These are phyloP conservation scores for Apaloderma vittatum DNA, from an alignment of 2,113 vertebrate species.

Conservation along the genomic window DNA sequence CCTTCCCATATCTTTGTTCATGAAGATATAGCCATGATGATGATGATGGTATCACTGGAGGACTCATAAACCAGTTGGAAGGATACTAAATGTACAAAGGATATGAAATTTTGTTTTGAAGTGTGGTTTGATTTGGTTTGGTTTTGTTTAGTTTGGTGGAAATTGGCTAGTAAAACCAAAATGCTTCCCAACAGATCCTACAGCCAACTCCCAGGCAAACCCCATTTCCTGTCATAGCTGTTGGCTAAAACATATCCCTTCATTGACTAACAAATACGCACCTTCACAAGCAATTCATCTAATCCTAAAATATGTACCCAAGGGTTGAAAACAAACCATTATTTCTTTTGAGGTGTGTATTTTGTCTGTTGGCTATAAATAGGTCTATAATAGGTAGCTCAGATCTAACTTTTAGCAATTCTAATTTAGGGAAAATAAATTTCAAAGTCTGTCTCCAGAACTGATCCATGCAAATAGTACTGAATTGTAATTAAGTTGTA, in stretches of 20 bases:
- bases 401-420: not conserved
- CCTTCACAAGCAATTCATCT: not conserved
- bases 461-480: constrained; percentile 33
- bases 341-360: not conserved
- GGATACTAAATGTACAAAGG: not conserved
- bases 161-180: not conserved
- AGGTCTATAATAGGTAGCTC: not conserved
- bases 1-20: no score
- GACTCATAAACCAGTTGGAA: not conserved
- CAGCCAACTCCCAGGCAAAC: not conserved
- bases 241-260: not conserved
- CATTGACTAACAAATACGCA: not conserved
- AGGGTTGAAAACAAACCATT: not conserved
- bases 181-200: not conserved
- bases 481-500: constrained; percentile 36
- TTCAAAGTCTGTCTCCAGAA: constrained; percentile 6
- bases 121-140: not conserved
- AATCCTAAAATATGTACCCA: not conserved
- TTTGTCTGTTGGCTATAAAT: not conserved
- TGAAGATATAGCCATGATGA: no score
- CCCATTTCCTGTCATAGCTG: not conserved
- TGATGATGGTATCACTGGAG: not conserved
- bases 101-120: not conserved
- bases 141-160: not conserved
- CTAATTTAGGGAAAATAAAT: constrained; percentile 12